phyloP scores from a whole-genome alignment of 2,113 vertebrate species.

The Octodon degus region DNA sequence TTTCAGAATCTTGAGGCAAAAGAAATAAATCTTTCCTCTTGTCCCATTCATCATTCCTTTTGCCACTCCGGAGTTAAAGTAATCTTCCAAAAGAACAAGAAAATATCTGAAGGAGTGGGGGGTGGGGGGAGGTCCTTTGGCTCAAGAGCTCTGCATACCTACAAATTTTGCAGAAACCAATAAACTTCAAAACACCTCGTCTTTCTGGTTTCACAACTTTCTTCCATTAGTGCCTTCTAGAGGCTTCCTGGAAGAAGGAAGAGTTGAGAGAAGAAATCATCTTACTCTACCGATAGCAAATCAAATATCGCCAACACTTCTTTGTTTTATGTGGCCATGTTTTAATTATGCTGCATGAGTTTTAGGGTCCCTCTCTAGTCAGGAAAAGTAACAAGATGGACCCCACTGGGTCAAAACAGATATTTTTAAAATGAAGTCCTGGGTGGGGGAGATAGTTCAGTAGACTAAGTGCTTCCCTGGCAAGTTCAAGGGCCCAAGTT shows the following conservation, averaged over 20 bases:
- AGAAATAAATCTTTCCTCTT: neutral
- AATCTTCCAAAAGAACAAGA: constrained; percentile 8
- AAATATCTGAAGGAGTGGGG: neutral
- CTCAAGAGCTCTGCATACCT: neutral
- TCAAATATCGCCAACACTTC: neutral
- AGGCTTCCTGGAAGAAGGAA: neutral
- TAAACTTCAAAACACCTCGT: neutral
- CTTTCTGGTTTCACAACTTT: neutral
- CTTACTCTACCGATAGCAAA: neutral
- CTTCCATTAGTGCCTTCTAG: no score
- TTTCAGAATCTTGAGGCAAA: neutral
- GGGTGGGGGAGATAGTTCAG: no score
- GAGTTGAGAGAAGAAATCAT: neutral
- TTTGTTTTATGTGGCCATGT: neutral
- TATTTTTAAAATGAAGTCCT: neutral
- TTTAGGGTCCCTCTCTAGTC: neutral
- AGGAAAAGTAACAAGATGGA: neutral
- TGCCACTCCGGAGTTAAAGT: neutral
- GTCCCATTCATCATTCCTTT: neutral
- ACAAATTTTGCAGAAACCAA: neutral
- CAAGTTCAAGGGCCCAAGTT: no score
- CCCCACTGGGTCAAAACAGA: neutral
- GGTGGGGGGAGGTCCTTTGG: neutral
- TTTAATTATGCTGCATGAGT: neutral
- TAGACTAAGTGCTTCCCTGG: no score